phyloP scores from a whole-genome alignment of 2,888 invertebrate genomes.

The Terebella lapidaria region DNA sequence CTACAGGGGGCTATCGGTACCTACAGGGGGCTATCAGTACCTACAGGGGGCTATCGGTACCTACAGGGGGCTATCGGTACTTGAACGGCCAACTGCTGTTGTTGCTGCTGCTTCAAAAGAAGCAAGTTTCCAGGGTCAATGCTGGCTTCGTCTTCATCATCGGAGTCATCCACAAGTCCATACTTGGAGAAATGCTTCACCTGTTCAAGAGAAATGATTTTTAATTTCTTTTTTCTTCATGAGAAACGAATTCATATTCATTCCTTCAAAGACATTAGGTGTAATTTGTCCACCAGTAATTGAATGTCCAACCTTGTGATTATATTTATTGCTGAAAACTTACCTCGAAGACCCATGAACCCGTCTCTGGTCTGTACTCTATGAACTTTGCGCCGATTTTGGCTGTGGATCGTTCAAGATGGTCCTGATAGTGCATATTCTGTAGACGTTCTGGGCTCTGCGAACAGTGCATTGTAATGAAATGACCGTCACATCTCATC shows the following conservation, averaged over 20 bases:
- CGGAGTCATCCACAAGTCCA: conserved; percentile 86
- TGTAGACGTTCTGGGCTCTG: conserved; percentile 62
- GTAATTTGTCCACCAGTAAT: background rate
- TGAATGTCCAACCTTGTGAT: background rate
- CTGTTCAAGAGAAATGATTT: no score
- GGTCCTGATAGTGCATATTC: conserved; percentile 79
- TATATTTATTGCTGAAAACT: background rate
- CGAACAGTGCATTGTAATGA: no score
- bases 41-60: no score
- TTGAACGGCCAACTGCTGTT: conserved; percentile 13
- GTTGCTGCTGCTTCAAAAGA: conserved; percentile 17
- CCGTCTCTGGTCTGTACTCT: conserved; percentile 90
- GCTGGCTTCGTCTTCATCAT: conserved; percentile 61
- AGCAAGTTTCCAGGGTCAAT: conserved; percentile 9
- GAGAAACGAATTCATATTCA: no score
- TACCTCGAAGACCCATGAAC: conserved; percentile 94
- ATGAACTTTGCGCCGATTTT: conserved; percentile 86
- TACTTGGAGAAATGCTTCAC: conserved; percentile 94
- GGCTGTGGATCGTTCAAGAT: conserved; percentile 77
- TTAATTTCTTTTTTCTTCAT: no score
- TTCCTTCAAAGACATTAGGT: background rate
- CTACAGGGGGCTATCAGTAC: no score
- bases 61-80: no score
- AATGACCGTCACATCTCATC: no score
- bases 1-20: no score